Percentiles rank a stretch among this genome's conserved stretches.
These are phyloP conservation scores for Squalus acanthias DNA, from an alignment of 2,797 vertebrate species.

Conservation along the genomic window DNA sequence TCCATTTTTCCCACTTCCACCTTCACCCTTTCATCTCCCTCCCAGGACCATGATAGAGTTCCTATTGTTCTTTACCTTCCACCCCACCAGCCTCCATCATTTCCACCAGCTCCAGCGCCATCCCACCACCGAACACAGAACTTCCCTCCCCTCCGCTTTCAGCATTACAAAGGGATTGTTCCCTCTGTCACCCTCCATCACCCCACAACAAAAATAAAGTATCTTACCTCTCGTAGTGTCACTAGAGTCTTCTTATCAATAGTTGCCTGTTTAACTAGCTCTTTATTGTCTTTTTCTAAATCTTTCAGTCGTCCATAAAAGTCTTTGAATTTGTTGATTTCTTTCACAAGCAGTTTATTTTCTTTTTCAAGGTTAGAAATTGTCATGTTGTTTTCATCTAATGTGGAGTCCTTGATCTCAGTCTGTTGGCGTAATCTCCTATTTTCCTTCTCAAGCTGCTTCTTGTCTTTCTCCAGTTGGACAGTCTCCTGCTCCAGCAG, in stretches of 20 bases:
- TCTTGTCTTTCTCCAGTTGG: conserved; percentile 93
- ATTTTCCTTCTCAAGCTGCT: conserved; percentile 93
- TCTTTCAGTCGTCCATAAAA: conserved; percentile 81
- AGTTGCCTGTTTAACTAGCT: conserved; percentile 80
- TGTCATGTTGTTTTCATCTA: conserved; percentile 84
- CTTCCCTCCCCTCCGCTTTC: background rate
- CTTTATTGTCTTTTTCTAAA: conserved; percentile 88
- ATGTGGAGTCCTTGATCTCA: conserved; percentile 85
- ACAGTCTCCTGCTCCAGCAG: conserved; percentile 86
- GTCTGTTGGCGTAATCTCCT: conserved; percentile 90
- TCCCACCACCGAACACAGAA: background rate
- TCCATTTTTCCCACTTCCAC: too few species aligned
- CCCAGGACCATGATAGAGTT: too few species aligned
- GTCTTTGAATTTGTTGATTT: conserved; percentile 83
- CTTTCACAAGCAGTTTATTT: conserved; percentile 84
- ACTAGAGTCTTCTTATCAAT: conserved; percentile 93
- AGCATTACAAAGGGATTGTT: background rate
- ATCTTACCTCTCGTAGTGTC: conserved; percentile 80
- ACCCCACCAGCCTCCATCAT: too few species aligned
- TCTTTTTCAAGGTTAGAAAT: conserved; percentile 84
- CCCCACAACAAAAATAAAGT: background rate
- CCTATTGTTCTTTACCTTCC: too few species aligned
- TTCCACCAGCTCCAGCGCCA: too few species aligned
- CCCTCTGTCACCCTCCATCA: background rate
- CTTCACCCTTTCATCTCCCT: too few species aligned